A percentile compares a stretch with the other conserved stretches of the same genome.
phyloP scores from a whole-genome alignment of 2,888 invertebrate genomes.

The Agriopis marginaria region DNA sequence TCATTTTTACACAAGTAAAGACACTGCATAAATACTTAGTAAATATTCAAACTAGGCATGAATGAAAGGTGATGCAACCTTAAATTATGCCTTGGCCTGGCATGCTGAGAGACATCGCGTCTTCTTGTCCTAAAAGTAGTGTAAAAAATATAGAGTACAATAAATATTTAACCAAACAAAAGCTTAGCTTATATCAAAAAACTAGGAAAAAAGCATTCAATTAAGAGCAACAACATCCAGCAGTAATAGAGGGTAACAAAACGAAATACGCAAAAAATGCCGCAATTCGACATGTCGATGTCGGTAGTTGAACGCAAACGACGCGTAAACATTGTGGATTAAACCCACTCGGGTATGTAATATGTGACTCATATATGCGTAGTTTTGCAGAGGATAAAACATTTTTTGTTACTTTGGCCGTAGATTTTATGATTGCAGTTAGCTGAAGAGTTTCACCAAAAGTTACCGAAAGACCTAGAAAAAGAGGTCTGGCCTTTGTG shows the following conservation, averaged over 20 bases:
- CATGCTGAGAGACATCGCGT: too few species aligned
- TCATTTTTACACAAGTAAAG: too few species aligned
- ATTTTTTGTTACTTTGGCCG: conserved; percentile 13
- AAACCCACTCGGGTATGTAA: conserved; percentile 69
- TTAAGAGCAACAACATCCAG: conserved; percentile 43
- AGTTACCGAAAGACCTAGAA: too few species aligned
- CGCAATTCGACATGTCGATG: conserved; percentile 63
- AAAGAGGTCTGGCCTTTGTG: too few species aligned
- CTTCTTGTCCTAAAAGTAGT: too few species aligned
- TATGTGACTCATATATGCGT: conserved; percentile 56
- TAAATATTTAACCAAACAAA: neutral
- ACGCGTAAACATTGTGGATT: conserved; percentile 73
- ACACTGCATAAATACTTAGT: too few species aligned
- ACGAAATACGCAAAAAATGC: conserved; percentile 54
- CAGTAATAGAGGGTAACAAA: conserved; percentile 44
- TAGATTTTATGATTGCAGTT: neutral
- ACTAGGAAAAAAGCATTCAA: conserved; percentile 42
- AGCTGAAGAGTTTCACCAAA: too few species aligned
- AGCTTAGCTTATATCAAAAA: conserved; percentile 17
- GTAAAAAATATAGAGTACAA: too few species aligned
- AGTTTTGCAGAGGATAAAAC: conserved; percentile 42
- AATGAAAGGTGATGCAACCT: too few species aligned
- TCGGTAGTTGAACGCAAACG: conserved; percentile 68
- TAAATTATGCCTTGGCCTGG: too few species aligned
- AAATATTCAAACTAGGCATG: too few species aligned